phyloP scores from a whole-genome alignment of 2,888 invertebrate species.

The Aleiodes leptofemur region DNA sequence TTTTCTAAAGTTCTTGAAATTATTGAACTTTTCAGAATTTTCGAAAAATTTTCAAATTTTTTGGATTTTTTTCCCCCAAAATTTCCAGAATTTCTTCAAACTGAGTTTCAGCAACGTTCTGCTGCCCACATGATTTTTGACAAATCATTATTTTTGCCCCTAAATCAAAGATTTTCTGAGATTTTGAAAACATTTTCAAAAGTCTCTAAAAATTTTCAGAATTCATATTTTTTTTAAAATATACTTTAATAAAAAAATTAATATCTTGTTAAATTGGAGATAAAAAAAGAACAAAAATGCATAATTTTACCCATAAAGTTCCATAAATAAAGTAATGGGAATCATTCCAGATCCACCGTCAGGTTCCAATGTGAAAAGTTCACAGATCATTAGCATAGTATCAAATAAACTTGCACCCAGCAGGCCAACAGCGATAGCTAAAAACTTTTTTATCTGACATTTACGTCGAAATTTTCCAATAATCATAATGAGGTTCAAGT shows the following conservation, averaged over 20 bases:
- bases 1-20: too few species aligned
- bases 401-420: constrained; percentile 84
- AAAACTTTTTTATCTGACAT: constrained; percentile 84
- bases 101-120: too few species aligned
- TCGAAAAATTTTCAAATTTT: too few species aligned
- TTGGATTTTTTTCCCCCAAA: too few species aligned
- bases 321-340: constrained; percentile 80
- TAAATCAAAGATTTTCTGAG: too few species aligned
- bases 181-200: too few species aligned
- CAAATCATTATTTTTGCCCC: too few species aligned
- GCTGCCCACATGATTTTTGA: too few species aligned
- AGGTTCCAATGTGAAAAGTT: constrained; percentile 88
- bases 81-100: too few species aligned
- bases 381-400: constrained; percentile 88
- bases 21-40: too few species aligned
- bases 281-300: neutral
- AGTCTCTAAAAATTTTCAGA: too few species aligned
- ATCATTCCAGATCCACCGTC: constrained; percentile 89
- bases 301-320: constrained; percentile 73
- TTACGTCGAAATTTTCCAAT: constrained; percentile 82
- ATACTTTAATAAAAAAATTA: neutral
- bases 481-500: constrained; percentile 82
- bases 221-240: neutral
- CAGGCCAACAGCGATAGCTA: constrained; percentile 84
- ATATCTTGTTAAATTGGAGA: neutral